Conservation (phyloP, 2,888 invertebrate species). For the Agonopterix subpropinquella region DNA sequence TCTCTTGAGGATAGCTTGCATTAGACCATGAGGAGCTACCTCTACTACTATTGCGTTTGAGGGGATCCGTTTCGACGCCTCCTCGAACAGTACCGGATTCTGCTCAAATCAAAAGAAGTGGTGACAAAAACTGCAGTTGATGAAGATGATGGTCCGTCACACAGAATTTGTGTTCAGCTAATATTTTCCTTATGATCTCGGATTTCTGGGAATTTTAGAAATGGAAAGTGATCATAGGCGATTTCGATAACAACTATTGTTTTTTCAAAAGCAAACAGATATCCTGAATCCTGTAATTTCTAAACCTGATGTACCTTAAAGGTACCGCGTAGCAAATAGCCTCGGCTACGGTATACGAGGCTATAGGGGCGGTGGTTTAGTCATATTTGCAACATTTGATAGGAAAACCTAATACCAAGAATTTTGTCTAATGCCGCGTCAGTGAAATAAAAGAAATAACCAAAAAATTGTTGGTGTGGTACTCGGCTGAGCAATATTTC, state of each 20-base stretch:
- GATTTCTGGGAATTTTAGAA: conserved; percentile 11
- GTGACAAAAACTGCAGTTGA: neutral
- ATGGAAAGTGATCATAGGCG: conserved; percentile 14
- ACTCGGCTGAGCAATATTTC: conserved; percentile 83
- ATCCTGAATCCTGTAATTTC: too few species aligned
- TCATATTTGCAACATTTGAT: too few species aligned
- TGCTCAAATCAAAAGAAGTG: conserved; percentile 13
- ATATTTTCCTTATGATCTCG: neutral
- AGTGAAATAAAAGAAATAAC: conserved; percentile 34
- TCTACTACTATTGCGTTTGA: conserved; percentile 88
- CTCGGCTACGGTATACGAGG: too few species aligned
- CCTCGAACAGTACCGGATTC: conserved; percentile 85
- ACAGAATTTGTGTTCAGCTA: neutral
- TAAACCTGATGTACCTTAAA: too few species aligned
- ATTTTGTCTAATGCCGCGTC: too few species aligned
- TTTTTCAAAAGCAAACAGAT: too few species aligned
- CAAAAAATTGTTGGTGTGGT: conserved; percentile 86
- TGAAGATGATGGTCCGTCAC: neutral
- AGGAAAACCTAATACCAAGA: too few species aligned
- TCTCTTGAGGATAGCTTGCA: conserved; percentile 90
- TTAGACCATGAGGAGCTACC: conserved; percentile 91
- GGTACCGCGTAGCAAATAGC: too few species aligned
- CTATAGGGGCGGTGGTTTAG: too few species aligned
- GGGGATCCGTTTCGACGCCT: conserved; percentile 85
- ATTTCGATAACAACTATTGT: too few species aligned